phyloP scores from a whole-genome alignment of 1,140 invertebrate species.

The Agrypnia vestita region DNA sequence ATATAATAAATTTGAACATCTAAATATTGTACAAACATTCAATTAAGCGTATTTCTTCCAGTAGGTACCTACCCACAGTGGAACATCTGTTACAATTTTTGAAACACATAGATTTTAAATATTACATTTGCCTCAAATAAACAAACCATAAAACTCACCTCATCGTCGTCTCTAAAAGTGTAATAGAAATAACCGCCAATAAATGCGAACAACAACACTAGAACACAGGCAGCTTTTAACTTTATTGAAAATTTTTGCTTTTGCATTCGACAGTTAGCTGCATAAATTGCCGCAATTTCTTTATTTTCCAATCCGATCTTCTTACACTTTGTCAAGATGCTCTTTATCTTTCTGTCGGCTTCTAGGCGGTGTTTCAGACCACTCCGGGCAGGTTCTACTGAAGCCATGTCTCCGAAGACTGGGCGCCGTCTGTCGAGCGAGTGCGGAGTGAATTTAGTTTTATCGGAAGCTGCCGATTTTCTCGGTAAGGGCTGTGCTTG shows the following conservation, averaged over 20 bases:
- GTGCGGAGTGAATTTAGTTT: slow-evolving; percentile 16
- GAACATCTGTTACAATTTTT: no score
- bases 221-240: not conserved
- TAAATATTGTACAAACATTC: no score
- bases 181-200: slow-evolving; percentile 15
- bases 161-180: slow-evolving; percentile 26
- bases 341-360: slow-evolving; percentile 49
- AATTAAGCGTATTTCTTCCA: no score
- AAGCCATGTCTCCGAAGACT: slow-evolving; percentile 12
- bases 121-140: no score
- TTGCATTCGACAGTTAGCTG: not conserved
- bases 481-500: not conserved
- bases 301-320: slow-evolving; percentile 42
- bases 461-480: slow-evolving; percentile 3
- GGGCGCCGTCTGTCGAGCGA: slow-evolving; percentile 2
- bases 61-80: no score
- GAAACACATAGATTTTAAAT: no score
- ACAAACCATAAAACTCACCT: slow-evolving; percentile 36
- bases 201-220: slow-evolving; percentile 1
- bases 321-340: slow-evolving; percentile 52
- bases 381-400: slow-evolving; percentile 19
- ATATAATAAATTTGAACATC: no score
- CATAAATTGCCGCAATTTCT: slow-evolving; percentile 30
- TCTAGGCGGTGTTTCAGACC: slow-evolving; percentile 50
- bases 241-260: slow-evolving; percentile 23